phyloP scores from a whole-genome alignment of 2,113 vertebrate species.

The Phyllostomus hastatus region DNA sequence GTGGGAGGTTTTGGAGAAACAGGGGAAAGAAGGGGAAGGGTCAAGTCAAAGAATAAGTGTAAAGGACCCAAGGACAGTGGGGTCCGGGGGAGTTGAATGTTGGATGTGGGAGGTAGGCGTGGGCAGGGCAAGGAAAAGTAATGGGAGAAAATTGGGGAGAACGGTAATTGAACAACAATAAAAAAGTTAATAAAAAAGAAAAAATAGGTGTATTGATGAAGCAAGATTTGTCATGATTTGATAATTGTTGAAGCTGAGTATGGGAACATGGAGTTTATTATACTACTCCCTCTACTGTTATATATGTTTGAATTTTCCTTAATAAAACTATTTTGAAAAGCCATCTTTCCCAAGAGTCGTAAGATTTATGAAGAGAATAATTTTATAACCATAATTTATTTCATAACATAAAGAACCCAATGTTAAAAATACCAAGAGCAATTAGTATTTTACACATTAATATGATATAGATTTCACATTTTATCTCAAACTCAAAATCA shows the following conservation, averaged over 20 bases:
- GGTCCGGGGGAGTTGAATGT: no score
- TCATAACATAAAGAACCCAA: slow-evolving; percentile 8
- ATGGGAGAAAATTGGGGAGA: no score
- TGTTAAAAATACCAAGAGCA: slow-evolving; percentile 25
- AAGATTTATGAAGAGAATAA: neutral
- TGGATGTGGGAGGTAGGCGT: no score
- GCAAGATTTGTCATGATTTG: neutral
- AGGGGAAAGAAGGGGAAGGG: no score
- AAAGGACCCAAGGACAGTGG: no score
- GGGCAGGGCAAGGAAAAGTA: no score
- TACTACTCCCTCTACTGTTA: neutral
- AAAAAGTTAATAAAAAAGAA: no score
- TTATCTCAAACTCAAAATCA: neutral
- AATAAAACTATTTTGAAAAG: neutral
- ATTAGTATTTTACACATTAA: neutral
- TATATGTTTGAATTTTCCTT: neutral
- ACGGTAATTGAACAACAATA: no score
- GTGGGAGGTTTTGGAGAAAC: no score
- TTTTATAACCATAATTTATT: slow-evolving; percentile 5
- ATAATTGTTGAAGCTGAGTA: neutral
- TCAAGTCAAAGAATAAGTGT: no score
- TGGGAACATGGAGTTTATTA: neutral
- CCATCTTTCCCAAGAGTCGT: neutral
- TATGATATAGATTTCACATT: neutral
- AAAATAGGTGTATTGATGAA: neutral